Evolutionary conservation across 2,113 vertebrate genomes (phyloP).

Genomic region (Nematolebias whitei): DNA sequence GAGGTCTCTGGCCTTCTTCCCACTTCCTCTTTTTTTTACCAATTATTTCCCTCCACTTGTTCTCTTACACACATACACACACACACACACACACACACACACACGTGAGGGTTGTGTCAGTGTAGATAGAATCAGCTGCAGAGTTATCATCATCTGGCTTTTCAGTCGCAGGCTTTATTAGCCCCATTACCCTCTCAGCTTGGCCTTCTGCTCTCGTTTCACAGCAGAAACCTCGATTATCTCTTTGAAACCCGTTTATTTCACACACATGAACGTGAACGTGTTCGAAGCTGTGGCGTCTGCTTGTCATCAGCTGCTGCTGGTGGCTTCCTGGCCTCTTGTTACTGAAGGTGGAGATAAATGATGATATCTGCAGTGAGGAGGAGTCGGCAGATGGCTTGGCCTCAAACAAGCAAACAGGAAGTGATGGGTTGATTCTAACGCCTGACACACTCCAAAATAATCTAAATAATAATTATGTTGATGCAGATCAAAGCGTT

Average conservation of each 20-base stretch:
- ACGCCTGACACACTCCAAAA: conserved; percentile 24
- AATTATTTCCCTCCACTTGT: conserved; percentile 18
- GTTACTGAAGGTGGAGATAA: too few relatives aligned
- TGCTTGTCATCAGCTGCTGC: too few relatives aligned
- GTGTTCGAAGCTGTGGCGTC: conserved; percentile 14
- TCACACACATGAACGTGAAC: conserved; percentile 35
- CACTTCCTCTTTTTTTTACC: conserved; percentile 28
- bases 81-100: conserved; percentile 11
- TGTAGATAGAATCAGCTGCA: conserved; percentile 42
- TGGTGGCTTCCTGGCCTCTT: conserved; percentile 4
- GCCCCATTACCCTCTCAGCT: conserved; percentile 66
- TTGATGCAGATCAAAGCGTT: conserved; percentile 72
- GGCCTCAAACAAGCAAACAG: too few relatives aligned
- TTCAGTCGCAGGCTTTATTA: conserved; percentile 65
- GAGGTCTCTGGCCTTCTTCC: conserved; percentile 47
- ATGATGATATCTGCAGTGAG: too few relatives aligned
- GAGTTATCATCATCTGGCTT: conserved; percentile 52
- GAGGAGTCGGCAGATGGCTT: too few relatives aligned
- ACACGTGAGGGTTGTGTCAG: conserved; percentile 23
- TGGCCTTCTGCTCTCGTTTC: conserved; percentile 57
- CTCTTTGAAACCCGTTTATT: conserved; percentile 32
- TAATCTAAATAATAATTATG: conserved; percentile 57
- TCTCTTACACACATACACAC: conserved; percentile 10
- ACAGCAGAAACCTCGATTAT: too few relatives aligned
- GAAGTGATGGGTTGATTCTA: too few relatives aligned